Evolutionary conservation across 2,113 vertebrate genomes (phyloP).

Genomic region (Saguinus imperator): DNA sequence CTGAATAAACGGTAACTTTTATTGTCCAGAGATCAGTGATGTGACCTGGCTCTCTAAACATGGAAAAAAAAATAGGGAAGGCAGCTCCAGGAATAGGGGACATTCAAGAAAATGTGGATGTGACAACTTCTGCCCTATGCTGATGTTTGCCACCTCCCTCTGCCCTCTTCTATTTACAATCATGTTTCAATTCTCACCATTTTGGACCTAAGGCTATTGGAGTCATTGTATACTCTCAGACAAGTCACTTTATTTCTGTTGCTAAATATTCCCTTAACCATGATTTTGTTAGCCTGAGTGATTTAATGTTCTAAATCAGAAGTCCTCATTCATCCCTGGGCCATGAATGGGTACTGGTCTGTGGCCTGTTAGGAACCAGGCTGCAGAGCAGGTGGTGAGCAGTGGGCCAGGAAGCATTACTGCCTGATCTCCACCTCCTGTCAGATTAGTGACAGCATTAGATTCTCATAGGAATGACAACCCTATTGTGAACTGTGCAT

Average conservation of each 20-base stretch:
- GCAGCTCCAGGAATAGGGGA: not conserved
- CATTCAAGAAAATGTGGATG: not conserved
- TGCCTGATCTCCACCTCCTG: too few relatives aligned
- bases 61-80: not conserved
- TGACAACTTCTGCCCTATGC: not conserved
- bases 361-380: too few relatives aligned
- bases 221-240: not conserved
- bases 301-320: not conserved
- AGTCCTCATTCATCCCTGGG: too few relatives aligned
- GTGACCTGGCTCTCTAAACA: not conserved
- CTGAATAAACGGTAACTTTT: not conserved
- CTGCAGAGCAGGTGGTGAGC: too few relatives aligned
- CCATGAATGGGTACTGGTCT: too few relatives aligned
- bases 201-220: not conserved
- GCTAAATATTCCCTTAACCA: not conserved
- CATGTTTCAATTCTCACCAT: not conserved
- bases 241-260: not conserved
- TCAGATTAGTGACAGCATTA: too few relatives aligned
- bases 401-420: too few relatives aligned
- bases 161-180: not conserved
- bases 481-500: too few relatives aligned
- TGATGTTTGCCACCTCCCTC: not conserved
- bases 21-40: not conserved
- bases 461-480: too few relatives aligned
- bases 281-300: not conserved